These are phyloP conservation scores for Halcyon smyrnensis DNA, from an alignment of 2,797 vertebrate species.

Conservation along the genomic window DNA sequence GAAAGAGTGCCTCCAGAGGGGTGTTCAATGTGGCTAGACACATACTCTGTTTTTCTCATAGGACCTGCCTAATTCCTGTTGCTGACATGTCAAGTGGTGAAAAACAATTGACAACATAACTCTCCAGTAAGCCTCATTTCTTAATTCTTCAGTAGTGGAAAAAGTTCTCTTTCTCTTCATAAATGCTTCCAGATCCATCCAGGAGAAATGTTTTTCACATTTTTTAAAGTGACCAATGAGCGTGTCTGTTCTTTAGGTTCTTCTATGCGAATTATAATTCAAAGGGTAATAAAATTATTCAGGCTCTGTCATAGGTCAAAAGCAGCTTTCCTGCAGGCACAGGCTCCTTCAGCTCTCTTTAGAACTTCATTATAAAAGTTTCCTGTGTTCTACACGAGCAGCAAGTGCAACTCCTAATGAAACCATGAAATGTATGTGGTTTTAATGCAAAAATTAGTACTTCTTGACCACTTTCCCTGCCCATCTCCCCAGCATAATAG, in stretches of 20 bases:
- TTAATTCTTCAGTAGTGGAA: neutral
- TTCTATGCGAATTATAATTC: neutral
- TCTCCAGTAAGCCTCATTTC: neutral
- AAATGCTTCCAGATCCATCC: neutral
- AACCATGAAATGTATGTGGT: neutral
- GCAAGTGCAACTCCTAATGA: neutral
- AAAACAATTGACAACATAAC: neutral
- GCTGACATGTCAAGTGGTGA: neutral
- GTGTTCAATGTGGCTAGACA: neutral
- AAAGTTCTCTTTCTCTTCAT: neutral
- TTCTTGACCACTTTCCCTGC: neutral
- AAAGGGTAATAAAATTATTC: neutral
- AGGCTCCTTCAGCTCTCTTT: neutral
- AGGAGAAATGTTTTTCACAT: neutral
- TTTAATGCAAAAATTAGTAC: neutral
- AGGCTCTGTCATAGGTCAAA: neutral
- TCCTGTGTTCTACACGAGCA: neutral
- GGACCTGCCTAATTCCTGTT: neutral
- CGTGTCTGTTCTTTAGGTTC: neutral
- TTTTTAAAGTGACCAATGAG: neutral
- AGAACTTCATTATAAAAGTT: neutral
- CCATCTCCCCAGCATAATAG: rapidly evolving
- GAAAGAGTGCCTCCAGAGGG: neutral
- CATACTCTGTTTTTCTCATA: neutral
- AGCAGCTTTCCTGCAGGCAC: neutral